Evolutionary conservation across 2,888 invertebrate genomes (phyloP), one percentile per base, ranked within the genome.

Genomic region (Caenorhabditis sp.): DNA sequence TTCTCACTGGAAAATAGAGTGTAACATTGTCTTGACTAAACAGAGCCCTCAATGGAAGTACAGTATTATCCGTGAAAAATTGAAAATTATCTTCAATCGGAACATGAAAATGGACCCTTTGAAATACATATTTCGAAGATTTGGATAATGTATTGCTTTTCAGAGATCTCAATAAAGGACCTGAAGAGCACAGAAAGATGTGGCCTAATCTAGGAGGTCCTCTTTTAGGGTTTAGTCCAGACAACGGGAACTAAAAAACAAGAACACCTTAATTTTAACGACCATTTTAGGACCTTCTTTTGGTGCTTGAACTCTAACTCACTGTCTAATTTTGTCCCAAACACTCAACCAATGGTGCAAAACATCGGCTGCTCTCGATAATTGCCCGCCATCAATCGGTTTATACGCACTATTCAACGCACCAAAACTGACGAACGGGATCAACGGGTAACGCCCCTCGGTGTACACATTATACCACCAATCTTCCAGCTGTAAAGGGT

Each of bases 401-500:
- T 65, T 63, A 31, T 77, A 79, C 0, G 21, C 31, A 2, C 67
- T 70, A 38, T 72, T 79, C 20, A 72, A 21, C 38, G 74, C 68
- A 50, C 76, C 79, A 17, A 81, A 67, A 26, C 71, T 74, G 2
- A 78, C 67, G 38, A 61, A 76, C 0, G 80, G 80, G 43, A 70
- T 73, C 26, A 83, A 52, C 5, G 83, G 81, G 26, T 74, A 78
- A 14, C 83, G 67, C 31, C 78, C 77, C n/a, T 78, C 78, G 1
- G 65, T 73, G 64, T 83, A 83, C 0, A 70, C 82, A 63, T 83
- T 80, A 64, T 83, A 82, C 83, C 83, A 83, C 82, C 82, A 83
- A 25, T 82, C 81, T 36, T 81, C 81, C 12, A 83, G 71, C 83
- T 83, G 70, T 59, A 79, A 67, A 36, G n/a, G n/a, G n/a, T n/a